These are phyloP conservation scores for Noctua comes DNA, from an alignment of 2,888 invertebrate genomes.

Conservation along the genomic window DNA sequence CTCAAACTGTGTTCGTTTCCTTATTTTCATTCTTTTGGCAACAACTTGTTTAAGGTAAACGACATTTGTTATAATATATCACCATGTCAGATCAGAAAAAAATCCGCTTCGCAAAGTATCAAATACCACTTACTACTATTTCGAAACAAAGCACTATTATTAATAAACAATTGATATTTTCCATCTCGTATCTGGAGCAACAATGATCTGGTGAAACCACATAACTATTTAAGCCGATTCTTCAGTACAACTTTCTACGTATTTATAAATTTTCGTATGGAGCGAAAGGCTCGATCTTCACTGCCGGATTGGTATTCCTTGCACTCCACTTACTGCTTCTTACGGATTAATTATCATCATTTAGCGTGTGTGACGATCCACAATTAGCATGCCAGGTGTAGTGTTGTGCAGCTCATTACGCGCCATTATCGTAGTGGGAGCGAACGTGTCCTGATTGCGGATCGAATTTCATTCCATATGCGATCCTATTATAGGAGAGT, in stretches of 20 bases:
- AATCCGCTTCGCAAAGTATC: slow-evolving; percentile 12
- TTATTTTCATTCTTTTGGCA: slow-evolving; percentile 35
- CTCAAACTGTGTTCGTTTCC: slow-evolving; percentile 31
- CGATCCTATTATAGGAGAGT: slow-evolving; percentile 61
- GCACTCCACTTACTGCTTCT: slow-evolving; percentile 62
- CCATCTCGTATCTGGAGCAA: slow-evolving; percentile 26
- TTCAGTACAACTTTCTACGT: slow-evolving; percentile 54
- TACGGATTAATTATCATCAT: slow-evolving; percentile 77
- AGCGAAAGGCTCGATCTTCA: slow-evolving; percentile 59
- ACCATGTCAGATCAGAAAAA: slow-evolving; percentile 14
- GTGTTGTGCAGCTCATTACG: slow-evolving; percentile 79
- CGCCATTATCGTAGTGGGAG: slow-evolving; percentile 81
- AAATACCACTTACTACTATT: slow-evolving; percentile 10
- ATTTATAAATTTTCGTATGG: slow-evolving; percentile 57
- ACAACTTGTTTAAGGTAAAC: slow-evolving; percentile 19
- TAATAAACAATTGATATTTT: slow-evolving; percentile 35
- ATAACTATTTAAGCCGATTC: slow-evolving; percentile 36
- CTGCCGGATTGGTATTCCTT: slow-evolving; percentile 53
- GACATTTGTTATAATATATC: slow-evolving; percentile 1
- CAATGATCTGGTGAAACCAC: slow-evolving; percentile 41
- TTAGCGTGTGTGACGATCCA: slow-evolving; percentile 73
- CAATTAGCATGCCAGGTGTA: slow-evolving; percentile 82
- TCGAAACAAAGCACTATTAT: slow-evolving; percentile 16
- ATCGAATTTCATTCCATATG: slow-evolving; percentile 76
- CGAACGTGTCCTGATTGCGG: slow-evolving; percentile 81